A percentile compares a stretch with the other conserved stretches of the same genome.
phyloP scores from a whole-genome alignment of 1,140 invertebrate species.

The Drosophila santomea region DNA sequence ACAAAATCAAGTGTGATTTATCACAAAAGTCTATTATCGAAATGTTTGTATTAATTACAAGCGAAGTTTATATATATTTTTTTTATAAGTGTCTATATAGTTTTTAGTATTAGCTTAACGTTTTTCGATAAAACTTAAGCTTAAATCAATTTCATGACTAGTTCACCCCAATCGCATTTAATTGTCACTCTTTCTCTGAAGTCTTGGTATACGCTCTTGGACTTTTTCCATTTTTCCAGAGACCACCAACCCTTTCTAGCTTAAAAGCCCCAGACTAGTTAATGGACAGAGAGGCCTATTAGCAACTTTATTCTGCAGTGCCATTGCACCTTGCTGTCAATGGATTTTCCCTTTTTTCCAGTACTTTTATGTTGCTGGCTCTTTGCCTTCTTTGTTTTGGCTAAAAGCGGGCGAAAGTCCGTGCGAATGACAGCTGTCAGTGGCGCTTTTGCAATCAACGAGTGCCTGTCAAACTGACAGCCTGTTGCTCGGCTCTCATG shows the following conservation, averaged over 20 bases:
- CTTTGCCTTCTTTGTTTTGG: conserved; percentile 9
- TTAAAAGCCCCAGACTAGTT: conserved; percentile 15
- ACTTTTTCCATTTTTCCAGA: background rate
- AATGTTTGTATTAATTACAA: too few species aligned
- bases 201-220: conserved; percentile 17
- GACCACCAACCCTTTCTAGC: conserved; percentile 17
- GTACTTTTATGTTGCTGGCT: conserved; percentile 13
- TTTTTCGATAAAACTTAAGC: background rate
- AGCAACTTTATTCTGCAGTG: conserved; percentile 36
- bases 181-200: background rate
- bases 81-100: too few species aligned
- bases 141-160: background rate
- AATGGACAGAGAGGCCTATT: conserved; percentile 47
- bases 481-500: conserved; percentile 60
- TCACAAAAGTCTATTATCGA: too few species aligned
- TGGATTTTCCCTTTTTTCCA: conserved; percentile 20
- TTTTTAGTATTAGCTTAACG: too few species aligned
- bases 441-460: conserved; percentile 64
- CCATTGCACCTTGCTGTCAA: conserved; percentile 41
- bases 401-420: conserved; percentile 33
- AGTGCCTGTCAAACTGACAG: conserved; percentile 69
- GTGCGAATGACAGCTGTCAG: conserved; percentile 77
- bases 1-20: too few species aligned
- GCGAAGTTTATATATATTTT: too few species aligned
- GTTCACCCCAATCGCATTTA: background rate